A percentile compares a stretch with the other conserved stretches of the same genome.
Evolutionary conservation across 2,113 vertebrate species (phyloP).

Genomic region (Colius striatus): DNA sequence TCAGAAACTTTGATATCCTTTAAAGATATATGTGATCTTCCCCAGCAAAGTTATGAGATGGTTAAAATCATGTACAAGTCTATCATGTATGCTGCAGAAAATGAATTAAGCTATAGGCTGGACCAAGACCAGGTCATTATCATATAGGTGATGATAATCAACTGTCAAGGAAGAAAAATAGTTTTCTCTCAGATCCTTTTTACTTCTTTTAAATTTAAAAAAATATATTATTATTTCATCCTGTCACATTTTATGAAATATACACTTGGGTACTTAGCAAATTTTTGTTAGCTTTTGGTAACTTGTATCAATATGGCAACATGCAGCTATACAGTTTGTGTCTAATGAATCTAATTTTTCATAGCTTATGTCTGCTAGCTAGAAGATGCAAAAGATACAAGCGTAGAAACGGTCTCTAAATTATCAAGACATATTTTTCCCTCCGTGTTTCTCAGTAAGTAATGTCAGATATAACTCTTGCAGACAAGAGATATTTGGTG

Average conservation of each 20-base stretch:
- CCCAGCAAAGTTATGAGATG: not conserved
- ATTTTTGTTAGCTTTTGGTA: accelerated
- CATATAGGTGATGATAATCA: not conserved
- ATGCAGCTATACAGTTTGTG: not conserved
- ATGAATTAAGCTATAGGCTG: not conserved
- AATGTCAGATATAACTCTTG: not conserved
- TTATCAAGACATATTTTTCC: not conserved
- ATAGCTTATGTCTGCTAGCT: not conserved
- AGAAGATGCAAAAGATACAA: not conserved
- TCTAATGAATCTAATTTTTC: not conserved
- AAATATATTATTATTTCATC: not conserved
- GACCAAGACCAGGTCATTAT: not conserved
- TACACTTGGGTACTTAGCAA: not conserved
- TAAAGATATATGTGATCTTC: not conserved
- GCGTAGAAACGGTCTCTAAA: not conserved
- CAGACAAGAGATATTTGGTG: not conserved
- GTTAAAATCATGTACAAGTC: not conserved
- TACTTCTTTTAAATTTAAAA: not conserved
- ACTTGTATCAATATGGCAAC: not conserved
- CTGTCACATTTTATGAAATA: not conserved
- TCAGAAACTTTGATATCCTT: not conserved
- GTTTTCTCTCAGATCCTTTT: not conserved
- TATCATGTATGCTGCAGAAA: not conserved
- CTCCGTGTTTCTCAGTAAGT: not conserved
- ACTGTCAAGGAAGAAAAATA: not conserved